These are phyloP conservation scores for Oreohelix idahoensis DNA, from an alignment of 1,140 invertebrate species.

Conservation along the genomic window DNA sequence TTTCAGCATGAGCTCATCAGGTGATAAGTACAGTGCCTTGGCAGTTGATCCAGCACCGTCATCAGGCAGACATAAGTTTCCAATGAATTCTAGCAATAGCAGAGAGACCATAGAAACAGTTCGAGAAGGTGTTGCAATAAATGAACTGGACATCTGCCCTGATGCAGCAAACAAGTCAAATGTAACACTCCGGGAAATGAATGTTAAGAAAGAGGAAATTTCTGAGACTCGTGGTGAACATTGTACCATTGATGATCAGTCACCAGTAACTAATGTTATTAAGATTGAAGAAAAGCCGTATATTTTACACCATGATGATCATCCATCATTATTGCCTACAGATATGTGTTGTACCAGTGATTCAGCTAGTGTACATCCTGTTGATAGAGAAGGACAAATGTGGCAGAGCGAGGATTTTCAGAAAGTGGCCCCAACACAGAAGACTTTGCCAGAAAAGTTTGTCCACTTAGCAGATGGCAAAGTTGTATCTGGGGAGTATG, in stretches of 20 bases:
- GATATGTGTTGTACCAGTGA: background rate
- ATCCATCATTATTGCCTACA: background rate
- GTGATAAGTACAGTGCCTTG: too few species aligned
- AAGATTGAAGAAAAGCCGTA: background rate
- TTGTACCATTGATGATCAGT: too few species aligned
- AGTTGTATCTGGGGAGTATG: background rate
- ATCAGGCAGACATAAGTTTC: background rate
- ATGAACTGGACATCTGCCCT: too few species aligned
- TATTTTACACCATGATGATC: background rate
- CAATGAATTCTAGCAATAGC: background rate
- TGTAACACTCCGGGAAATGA: background rate
- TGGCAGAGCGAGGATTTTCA: background rate
- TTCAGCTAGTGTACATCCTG: background rate
- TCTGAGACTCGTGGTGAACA: background rate
- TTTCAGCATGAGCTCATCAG: background rate
- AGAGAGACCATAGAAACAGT: background rate
- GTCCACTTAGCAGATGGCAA: background rate
- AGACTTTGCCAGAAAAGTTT: background rate
- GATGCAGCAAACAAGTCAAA: background rate
- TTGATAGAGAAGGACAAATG: background rate
- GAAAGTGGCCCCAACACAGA: background rate
- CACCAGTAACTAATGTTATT: background rate
- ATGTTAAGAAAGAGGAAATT: background rate
- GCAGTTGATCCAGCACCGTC: background rate
- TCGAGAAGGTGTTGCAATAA: background rate